phyloP scores from a whole-genome alignment of 2,888 invertebrate genomes.

The Xylota segnis region DNA sequence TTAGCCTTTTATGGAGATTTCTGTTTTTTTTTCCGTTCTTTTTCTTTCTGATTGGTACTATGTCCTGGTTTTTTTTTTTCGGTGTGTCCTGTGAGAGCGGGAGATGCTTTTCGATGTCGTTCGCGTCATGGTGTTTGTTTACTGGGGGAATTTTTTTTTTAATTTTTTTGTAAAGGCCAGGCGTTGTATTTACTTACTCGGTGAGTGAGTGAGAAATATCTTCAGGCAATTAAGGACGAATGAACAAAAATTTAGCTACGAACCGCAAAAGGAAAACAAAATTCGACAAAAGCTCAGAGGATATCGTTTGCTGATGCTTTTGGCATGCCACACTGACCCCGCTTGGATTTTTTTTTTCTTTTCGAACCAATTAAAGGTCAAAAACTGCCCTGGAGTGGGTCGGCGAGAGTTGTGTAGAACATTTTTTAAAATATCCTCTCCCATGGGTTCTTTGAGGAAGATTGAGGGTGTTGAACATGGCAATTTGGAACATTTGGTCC shows the following conservation, averaged over 20 bases:
- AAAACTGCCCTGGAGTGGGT: background rate
- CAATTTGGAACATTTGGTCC: constrained; percentile 43
- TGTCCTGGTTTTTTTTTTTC: constrained; percentile 8
- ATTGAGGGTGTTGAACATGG: constrained; percentile 47
- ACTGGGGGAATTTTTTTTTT: constrained; percentile 14
- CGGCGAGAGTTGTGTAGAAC: background rate
- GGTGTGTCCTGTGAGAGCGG: constrained; percentile 4
- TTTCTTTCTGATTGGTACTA: constrained; percentile 1
- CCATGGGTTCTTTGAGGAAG: constrained; percentile 4
- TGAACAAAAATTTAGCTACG: background rate
- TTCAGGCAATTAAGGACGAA: constrained; percentile 55
- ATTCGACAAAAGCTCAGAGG: background rate
- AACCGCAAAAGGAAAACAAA: background rate
- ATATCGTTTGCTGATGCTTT: constrained; percentile 30
- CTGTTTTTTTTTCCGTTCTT: constrained; percentile 2
- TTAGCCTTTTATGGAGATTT: constrained; percentile 73
- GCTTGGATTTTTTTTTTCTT: constrained; percentile 10
- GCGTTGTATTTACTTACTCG: constrained; percentile 41
- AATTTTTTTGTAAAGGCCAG: constrained; percentile 21
- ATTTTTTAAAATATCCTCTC: constrained; percentile 21
- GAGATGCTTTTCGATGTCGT: constrained; percentile 31
- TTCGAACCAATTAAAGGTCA: constrained; percentile 45
- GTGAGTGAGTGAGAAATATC: constrained; percentile 58
- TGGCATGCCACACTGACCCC: background rate
- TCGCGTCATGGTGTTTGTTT: constrained; percentile 28